phyloP scores from a whole-genome alignment of 2,797 vertebrate genomes.

The Uromys caudimaculatus region DNA sequence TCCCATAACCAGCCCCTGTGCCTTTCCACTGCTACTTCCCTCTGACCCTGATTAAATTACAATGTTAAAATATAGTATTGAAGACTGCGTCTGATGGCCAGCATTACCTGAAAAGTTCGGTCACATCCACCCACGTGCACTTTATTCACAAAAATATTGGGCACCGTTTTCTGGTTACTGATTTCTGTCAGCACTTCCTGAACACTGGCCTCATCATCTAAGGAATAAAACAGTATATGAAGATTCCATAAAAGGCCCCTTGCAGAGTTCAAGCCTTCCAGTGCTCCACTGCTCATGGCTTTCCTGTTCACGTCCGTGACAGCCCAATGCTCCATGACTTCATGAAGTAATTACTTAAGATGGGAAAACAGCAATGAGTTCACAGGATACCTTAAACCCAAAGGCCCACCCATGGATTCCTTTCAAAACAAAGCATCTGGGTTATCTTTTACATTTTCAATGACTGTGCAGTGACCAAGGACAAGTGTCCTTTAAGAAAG shows the following conservation, averaged over 20 bases:
- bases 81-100: neutral
- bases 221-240: constrained; percentile 53
- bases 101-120: constrained; percentile 92
- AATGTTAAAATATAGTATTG: neutral
- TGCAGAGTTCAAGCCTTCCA: constrained; percentile 14
- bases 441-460: constrained; percentile 9
- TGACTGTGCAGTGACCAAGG: neutral
- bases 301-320: neutral
- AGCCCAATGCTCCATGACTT: neutral
- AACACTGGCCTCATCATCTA: constrained; percentile 91
- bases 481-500: neutral
- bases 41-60: neutral
- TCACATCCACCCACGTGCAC: constrained; percentile 96
- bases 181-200: constrained; percentile 94
- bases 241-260: neutral
- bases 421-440: constrained; percentile 8
- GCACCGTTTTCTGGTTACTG: constrained; percentile 96
- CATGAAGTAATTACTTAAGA: neutral
- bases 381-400: neutral
- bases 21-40: neutral
- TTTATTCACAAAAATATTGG: constrained; percentile 97
- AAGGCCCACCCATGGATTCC: neutral
- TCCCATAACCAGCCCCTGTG: neutral
- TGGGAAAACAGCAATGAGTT: neutral
- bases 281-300: neutral